Evolutionary conservation across 1,140 invertebrate genomes (phyloP).

Genomic region (Papilio polyxenes): DNA sequence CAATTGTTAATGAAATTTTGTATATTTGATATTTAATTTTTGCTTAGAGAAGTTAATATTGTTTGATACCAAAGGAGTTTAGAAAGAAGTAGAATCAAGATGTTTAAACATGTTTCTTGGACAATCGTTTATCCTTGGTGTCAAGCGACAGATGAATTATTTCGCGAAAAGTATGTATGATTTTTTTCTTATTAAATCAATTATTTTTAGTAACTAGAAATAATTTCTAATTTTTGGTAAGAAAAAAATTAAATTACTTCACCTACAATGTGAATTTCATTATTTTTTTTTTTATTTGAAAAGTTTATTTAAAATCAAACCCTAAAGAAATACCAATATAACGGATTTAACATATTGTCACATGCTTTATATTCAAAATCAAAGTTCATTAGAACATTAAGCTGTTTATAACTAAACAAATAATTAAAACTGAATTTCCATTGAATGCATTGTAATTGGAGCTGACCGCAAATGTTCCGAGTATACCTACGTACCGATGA

Average conservation of each 20-base stretch:
- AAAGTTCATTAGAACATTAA: conserved; percentile 2
- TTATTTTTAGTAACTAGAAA: too few relatives aligned
- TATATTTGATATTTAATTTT: not conserved
- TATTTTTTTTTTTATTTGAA: too few relatives aligned
- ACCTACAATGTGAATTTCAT: too few relatives aligned
- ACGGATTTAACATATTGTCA: not conserved
- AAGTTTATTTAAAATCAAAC: not conserved
- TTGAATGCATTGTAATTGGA: conserved; percentile 18
- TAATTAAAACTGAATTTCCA: not conserved
- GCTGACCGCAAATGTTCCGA: not conserved
- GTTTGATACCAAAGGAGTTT: not conserved
- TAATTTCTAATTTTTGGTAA: too few relatives aligned
- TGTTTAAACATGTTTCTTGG: not conserved
- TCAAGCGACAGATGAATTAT: not conserved
- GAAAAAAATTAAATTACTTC: too few relatives aligned
- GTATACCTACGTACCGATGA: not conserved
- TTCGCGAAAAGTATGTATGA: not conserved
- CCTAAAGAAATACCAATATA: not conserved
- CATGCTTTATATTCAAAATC: not conserved
- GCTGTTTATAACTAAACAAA: not conserved
- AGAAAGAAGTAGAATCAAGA: not conserved
- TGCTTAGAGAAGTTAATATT: not conserved
- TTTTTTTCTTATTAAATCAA: too few relatives aligned
- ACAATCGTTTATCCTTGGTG: not conserved
- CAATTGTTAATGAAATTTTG: not conserved